A percentile compares a stretch with the other conserved stretches of the same genome.
These are phyloP conservation scores for Lacerta viridis DNA, from an alignment of 2,797 vertebrate species.

Conservation along the genomic window DNA sequence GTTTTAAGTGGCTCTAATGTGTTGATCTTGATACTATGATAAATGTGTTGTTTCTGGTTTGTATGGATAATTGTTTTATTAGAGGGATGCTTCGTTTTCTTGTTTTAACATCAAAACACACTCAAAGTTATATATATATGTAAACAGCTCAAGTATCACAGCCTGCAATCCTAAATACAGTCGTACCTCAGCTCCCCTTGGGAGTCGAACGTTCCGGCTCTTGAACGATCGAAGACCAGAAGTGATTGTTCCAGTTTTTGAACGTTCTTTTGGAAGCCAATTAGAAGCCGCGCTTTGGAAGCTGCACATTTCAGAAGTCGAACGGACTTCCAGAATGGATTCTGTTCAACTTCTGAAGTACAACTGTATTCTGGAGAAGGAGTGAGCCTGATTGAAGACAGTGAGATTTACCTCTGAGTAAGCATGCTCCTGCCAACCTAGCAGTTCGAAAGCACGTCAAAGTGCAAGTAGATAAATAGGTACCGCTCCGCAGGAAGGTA, in stretches of 20 bases:
- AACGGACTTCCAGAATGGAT: no score
- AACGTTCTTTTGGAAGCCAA: no score
- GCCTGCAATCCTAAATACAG: neutral
- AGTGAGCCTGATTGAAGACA: neutral
- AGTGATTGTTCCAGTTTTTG: no score
- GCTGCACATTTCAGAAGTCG: no score
- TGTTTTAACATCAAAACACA: neutral
- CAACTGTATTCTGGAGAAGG: neutral
- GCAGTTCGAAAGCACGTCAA: no score
- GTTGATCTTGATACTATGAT: neutral
- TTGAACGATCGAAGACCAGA: no score
- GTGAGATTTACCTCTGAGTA: neutral
- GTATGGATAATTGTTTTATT: neutral
- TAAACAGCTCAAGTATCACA: neutral
- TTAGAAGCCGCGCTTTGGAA: no score
- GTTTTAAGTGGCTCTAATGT: neutral
- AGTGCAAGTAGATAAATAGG: no score
- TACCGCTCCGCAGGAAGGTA: no score
- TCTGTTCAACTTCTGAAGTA: no score
- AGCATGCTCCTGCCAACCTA: neutral
- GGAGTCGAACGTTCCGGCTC: no score
- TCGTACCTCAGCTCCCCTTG: no score
- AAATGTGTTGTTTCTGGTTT: conserved; percentile 7
- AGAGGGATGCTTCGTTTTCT: conserved; percentile 3
- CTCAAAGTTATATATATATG: neutral